Evolutionary conservation across 2,888 invertebrate genomes (phyloP), one percentile per base, ranked within the genome.

Genomic region (Rosalia funebris): DNA sequence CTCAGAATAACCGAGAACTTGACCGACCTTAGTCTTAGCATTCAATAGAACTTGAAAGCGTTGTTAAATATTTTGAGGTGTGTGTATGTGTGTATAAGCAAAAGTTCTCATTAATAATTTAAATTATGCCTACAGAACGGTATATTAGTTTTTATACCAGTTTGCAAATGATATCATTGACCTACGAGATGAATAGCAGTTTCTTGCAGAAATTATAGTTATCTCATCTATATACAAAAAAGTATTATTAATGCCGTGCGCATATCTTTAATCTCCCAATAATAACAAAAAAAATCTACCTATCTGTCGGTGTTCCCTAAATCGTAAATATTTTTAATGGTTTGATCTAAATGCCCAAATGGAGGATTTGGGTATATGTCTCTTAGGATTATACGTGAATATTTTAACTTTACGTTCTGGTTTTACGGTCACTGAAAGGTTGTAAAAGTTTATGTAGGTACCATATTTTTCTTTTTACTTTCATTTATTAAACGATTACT

Each of bases 121-220:
- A 32, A 31, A 32, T 46, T 46, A 46, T 32, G 20, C 44, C 31
- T 15, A 36, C 17, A 20, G 11, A 57, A 57, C 57, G 57, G 57
- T 50, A 58, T 46, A 44, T 50, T 25, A 53, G 37, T 53, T 58
- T 46, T 36, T 46, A 34, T 57, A 37, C 46, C 12, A 37, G 42
- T 52, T 53, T 58, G 36, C 39, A 25, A 50, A 39, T 16, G 52
- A 58, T 52, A 39, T 39, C 58, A 53, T 58, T 52, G 58, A 58
- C 58, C 58, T 45, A 20, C 34, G 31, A 32, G 20, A 34, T 58
- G 39, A 19, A n/a, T n/a, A 10, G 34, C 34, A 7, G 34, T 34
- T n/a, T 11, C 34, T 2, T 11, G 34, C 5, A 25, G 7, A 25
- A 25, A n/a, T n/a, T n/a, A n/a, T n/a, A n/a, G n/a, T n/a, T n/a